These are phyloP conservation scores for Deilephila elpenor DNA, from an alignment of 2,888 invertebrate genomes.

Conservation along the genomic window DNA sequence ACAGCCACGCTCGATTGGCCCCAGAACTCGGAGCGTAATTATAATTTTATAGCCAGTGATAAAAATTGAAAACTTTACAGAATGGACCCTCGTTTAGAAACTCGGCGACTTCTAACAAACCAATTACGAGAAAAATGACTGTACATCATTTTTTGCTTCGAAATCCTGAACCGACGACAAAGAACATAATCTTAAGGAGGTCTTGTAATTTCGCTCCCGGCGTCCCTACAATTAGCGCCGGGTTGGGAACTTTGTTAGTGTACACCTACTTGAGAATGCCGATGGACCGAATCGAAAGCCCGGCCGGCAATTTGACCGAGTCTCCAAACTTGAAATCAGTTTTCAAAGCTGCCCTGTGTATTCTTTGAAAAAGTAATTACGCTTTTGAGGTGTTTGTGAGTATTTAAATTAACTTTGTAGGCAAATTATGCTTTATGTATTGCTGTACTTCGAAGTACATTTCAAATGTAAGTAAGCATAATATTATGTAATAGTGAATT, in stretches of 20 bases:
- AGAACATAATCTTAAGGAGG: slow-evolving; percentile 48
- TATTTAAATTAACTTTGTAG: slow-evolving; percentile 30
- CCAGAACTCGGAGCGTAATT: slow-evolving; percentile 47
- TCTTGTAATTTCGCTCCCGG: slow-evolving; percentile 52
- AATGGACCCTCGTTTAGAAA: slow-evolving; percentile 42
- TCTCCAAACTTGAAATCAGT: slow-evolving; percentile 46
- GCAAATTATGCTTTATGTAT: slow-evolving; percentile 10
- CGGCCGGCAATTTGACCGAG: slow-evolving; percentile 38
- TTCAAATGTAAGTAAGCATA: neutral
- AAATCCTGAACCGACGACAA: slow-evolving; percentile 43
- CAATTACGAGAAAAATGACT: slow-evolving; percentile 51
- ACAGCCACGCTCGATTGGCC: slow-evolving; percentile 30
- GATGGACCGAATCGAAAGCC: slow-evolving; percentile 36
- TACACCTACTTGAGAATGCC: slow-evolving; percentile 51
- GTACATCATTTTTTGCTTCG: slow-evolving; percentile 38
- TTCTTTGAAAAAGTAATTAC: slow-evolving; percentile 37
- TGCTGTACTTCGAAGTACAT: neutral
- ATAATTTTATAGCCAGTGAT: slow-evolving; percentile 46
- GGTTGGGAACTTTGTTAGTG: slow-evolving; percentile 51
- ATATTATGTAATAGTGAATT: no score
- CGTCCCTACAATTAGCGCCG: slow-evolving; percentile 52
- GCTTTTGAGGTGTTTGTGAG: slow-evolving; percentile 31
- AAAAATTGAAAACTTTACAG: slow-evolving; percentile 43
- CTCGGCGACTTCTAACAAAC: slow-evolving; percentile 52
- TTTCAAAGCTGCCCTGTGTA: slow-evolving; percentile 43